Evolutionary conservation across 2,888 invertebrate species (phyloP), one percentile per base, ranked within the genome.

Genomic region (Dasysyrphus tricinctus): DNA sequence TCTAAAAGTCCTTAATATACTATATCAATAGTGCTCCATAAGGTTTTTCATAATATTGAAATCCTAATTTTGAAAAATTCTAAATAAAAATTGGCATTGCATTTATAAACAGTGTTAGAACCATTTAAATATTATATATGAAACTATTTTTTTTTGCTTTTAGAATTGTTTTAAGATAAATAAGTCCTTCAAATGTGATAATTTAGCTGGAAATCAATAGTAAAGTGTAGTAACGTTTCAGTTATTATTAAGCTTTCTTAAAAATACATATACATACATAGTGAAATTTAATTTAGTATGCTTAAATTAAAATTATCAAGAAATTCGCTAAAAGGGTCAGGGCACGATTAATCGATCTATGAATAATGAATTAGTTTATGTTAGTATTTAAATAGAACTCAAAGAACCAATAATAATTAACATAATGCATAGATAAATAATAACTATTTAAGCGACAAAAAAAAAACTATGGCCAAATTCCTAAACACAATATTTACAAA

Each of bases 1-100:
- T 67, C 80, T 76, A 54, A 51, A 65, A 67, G 32, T 76, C 73
- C 80, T 76, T 67, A 76, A 32, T 24, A 61, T 56, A 73, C 47
- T 69, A 56, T 56, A 7, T 73, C 12, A 61, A 56, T 39, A 49
- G 72, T 51, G 24, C 51, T 67, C 14, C 19, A 49, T 32, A 65
- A 29, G 34, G 16, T 69, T 29, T 74, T 32, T 51, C 32, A 61
- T 49, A 34, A 63, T 56, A 69, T 11, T 14, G 47, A 37, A 2
- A 29, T 56, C 5, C 6, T 19, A 47, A 9, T 8, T 59, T 19
- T 73, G 16, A 57, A 57, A 34, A 34, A 34, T 32, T 51, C 49
- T 1, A 11, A 0, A 49, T 16, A 9, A 9, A 11, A 56, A 29
- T 14, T 3, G 32, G 1, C n/a, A 32, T n/a, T 56, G 12, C 16